These are phyloP conservation scores for Leucopsar rothschildi DNA, from an alignment of 2,113 vertebrate genomes.

Conservation along the genomic window DNA sequence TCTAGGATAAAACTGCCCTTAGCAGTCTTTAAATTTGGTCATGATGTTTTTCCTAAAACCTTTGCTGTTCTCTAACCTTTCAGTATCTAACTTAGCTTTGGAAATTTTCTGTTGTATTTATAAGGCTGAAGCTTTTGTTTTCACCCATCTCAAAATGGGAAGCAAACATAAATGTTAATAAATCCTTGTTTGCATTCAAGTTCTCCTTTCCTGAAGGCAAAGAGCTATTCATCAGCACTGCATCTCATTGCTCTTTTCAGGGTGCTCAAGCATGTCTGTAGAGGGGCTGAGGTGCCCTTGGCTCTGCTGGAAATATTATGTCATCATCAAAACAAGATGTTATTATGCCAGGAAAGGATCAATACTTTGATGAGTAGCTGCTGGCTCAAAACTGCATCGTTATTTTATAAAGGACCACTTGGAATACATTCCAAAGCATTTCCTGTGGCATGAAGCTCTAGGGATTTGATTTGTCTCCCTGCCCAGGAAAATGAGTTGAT, in stretches of 20 bases:
- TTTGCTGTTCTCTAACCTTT: neutral
- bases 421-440: slow-evolving; percentile 8
- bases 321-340: neutral
- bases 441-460: neutral
- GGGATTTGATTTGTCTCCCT: neutral
- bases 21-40: neutral
- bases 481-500: neutral
- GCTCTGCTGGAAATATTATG: neutral
- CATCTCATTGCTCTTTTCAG: neutral
- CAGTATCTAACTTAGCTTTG: neutral
- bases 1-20: neutral
- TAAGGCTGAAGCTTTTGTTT: neutral
- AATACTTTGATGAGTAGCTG: slow-evolving; percentile 2
- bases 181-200: neutral
- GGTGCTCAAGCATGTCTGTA: neutral
- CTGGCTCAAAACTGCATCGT: neutral
- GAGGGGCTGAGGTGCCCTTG: neutral
- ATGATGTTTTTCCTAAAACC: neutral
- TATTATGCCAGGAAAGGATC: slow-evolving; percentile 29
- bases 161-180: neutral
- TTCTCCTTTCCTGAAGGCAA: neutral
- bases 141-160: neutral
- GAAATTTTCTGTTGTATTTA: neutral
- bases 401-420: slow-evolving; percentile 4
- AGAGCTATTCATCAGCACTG: neutral